A percentile compares a stretch with the other conserved stretches of the same genome.
Evolutionary conservation across 1,140 invertebrate species (phyloP).

Genomic region (Lethocerus indicus): DNA sequence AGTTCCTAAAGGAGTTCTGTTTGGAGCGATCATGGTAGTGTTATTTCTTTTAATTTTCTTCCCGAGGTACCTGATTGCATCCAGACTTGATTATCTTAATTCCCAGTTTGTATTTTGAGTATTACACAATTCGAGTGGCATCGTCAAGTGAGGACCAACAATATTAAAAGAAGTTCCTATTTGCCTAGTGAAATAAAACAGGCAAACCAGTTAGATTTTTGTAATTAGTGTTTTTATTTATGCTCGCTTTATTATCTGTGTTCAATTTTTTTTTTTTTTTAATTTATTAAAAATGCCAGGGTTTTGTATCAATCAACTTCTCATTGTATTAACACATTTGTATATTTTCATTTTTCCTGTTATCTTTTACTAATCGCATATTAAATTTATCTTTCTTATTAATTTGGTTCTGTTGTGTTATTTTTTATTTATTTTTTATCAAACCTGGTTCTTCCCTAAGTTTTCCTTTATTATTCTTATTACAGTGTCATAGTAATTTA

Average conservation of each 20-base stretch:
- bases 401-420: slow-evolving; percentile 1
- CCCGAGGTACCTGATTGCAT: no score
- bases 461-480: no score
- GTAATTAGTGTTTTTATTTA: slow-evolving; percentile 5
- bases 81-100: no score
- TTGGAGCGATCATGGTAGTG: no score
- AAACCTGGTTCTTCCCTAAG: no score
- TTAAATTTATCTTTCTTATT: slow-evolving; percentile 1
- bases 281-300: slow-evolving; percentile 5
- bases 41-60: no score
- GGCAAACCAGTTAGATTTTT: slow-evolving; percentile 4
- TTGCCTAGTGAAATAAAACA: slow-evolving; percentile 1
- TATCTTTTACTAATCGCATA: slow-evolving; percentile 2
- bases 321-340: slow-evolving; percentile 2
- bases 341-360: background rate
- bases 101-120: no score
- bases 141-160: slow-evolving; percentile 7
- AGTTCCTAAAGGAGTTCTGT: slow-evolving; percentile 1
- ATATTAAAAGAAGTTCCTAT: slow-evolving; percentile 12
- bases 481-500: no score
- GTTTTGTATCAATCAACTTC: background rate
- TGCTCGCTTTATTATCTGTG: slow-evolving; percentile 5
- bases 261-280: slow-evolving; percentile 4
- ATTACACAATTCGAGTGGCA: no score
- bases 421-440: slow-evolving; percentile 4